These are phyloP conservation scores for Bombus balteatus DNA, from an alignment of 1,140 invertebrate genomes.

Conservation along the genomic window DNA sequence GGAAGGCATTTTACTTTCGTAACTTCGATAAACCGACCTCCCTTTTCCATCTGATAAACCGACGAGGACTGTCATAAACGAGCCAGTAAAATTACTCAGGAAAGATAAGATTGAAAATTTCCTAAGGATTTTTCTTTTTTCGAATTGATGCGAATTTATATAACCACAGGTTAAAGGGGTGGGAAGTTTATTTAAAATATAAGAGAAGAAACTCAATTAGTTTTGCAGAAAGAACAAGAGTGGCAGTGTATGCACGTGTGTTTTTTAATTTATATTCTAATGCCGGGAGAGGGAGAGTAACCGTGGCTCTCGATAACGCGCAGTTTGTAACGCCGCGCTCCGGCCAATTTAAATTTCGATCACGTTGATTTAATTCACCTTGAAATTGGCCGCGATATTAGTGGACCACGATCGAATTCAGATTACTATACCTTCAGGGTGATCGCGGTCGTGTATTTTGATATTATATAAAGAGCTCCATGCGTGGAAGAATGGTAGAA, in stretches of 20 bases:
- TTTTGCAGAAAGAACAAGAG: not conserved
- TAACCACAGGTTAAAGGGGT: not conserved
- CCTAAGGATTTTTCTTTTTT: not conserved
- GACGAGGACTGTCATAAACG: not conserved
- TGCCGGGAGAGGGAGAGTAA: not conserved
- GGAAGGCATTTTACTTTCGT: not conserved
- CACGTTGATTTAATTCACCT: conserved; percentile 33
- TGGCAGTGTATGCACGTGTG: not conserved
- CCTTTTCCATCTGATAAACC: not conserved
- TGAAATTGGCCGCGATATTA: conserved; percentile 26
- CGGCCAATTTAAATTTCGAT: conserved; percentile 41
- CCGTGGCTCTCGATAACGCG: not conserved
- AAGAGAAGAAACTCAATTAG: not conserved
- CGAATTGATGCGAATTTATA: not conserved
- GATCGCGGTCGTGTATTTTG: no score
- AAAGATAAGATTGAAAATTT: no score
- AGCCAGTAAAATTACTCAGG: not conserved
- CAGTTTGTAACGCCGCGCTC: not conserved
- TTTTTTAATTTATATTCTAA: conserved; percentile 51
- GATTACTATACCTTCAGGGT: not conserved
- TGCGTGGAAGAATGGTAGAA: not conserved
- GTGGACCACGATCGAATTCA: not conserved
- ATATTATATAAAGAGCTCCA: no score
- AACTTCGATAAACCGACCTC: not conserved
- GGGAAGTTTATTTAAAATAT: not conserved